Conservation (phyloP, 2,888 invertebrate genomes). For the Drosophila mettleri region DNA sequence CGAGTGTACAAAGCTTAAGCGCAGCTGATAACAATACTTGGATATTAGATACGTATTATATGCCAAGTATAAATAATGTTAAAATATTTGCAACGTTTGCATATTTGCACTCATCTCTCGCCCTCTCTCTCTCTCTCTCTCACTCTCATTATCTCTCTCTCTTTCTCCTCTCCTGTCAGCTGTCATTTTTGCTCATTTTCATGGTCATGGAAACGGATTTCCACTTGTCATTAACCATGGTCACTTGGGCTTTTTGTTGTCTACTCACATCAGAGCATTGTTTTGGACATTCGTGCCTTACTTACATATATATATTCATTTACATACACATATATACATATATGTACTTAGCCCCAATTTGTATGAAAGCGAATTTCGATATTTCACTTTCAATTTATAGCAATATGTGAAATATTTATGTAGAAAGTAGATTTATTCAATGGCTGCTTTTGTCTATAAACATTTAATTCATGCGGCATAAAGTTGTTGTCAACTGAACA, state of each 20-base stretch:
- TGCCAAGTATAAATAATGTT: neutral
- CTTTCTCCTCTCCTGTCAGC: neutral
- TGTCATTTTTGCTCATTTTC: slow-evolving; percentile 7
- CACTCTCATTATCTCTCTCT: neutral
- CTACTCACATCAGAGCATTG: neutral
- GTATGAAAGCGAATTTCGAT: slow-evolving; percentile 1
- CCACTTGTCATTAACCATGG: slow-evolving; percentile 18
- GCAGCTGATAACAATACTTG: slow-evolving; percentile 33
- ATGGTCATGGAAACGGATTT: slow-evolving; percentile 22
- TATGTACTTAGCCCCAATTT: neutral
- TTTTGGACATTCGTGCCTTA: neutral
- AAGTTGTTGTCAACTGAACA: neutral
- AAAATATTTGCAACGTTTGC: slow-evolving; percentile 15
- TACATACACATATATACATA: too few species aligned
- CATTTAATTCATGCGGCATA: neutral
- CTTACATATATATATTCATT: neutral
- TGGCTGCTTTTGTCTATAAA: neutral
- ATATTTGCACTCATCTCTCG: slow-evolving; percentile 7
- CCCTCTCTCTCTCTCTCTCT: neutral
- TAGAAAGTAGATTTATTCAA: slow-evolving; percentile 2
- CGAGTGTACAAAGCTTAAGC: slow-evolving; percentile 22
- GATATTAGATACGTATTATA: slow-evolving; percentile 3
- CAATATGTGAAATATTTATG: slow-evolving; percentile 6
- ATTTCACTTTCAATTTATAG: slow-evolving; percentile 8
- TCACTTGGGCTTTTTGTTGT: slow-evolving; percentile 1